Evolutionary conservation across 2,888 invertebrate species (phyloP), one percentile per base, ranked within the genome.

Genomic region (Amblyjoppa proteus): DNA sequence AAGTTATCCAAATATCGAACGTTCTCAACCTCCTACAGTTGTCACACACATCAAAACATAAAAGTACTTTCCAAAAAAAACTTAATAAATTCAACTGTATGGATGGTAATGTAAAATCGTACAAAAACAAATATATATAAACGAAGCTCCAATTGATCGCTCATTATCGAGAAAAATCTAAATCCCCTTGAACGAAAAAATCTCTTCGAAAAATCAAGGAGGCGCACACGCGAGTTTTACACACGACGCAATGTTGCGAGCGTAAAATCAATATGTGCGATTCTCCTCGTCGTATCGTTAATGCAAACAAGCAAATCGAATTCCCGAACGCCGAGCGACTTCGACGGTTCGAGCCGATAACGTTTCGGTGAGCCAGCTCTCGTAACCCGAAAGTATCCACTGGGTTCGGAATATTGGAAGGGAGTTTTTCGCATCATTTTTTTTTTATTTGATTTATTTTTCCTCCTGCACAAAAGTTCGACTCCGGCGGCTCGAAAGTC

Each of bases 301-400:
- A 85, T 83, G 80, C 85, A 85, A 83, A 85, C 83, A 85, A 85
- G 85, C 79, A 85, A 85, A 85, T 85, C 85, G 85, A 85, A 85
- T 85, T 85, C 83, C 80, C 85, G 80, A 53, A 80, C 83, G 80
- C 68, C 73, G 83, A 77, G 83, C 76, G 83, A 83, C 76, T 56
- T 73, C 71, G 85, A 85, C 76, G 79, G 80, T 76, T 66, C 56
- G 68, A 73, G 66, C 76, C 58, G 83, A 85, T 85, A 85, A 76
- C 79, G 66, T 31, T 70, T 70, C 70, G 61, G 45, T 13, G 20
- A 20, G 3, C 34, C 69, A 56, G 34, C 45, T 34, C 58, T 81
- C 77, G 45, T 56, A 66, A 66, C 77, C 5, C 38, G 49, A 51
- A 58, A 69, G 58, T 58, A 61, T 68, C 41, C 74, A 38, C 25